A percentile compares a stretch with the other conserved stretches of the same genome.
Evolutionary conservation across 2,888 invertebrate species (phyloP).

Genomic region (Melanotus villosus): DNA sequence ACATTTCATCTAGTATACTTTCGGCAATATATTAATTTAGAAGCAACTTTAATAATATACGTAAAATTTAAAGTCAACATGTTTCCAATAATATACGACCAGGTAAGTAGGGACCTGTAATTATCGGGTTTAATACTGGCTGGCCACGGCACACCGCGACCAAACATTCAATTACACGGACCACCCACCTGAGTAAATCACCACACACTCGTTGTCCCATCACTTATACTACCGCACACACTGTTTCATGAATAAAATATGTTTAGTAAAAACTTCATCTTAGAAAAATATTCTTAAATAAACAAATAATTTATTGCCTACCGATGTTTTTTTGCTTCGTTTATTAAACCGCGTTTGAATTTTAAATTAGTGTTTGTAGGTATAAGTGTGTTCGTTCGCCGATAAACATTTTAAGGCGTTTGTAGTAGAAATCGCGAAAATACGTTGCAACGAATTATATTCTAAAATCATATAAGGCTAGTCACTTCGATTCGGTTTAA

Average conservation of each 20-base stretch:
- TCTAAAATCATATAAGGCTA: conserved; percentile 28
- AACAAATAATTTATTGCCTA: too few species aligned
- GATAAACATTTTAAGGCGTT: too few species aligned
- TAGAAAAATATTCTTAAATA: too few species aligned
- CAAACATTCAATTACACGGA: conserved; percentile 66
- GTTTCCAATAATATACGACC: conserved; percentile 61
- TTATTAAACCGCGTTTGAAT: too few species aligned
- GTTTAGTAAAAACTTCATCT: neutral
- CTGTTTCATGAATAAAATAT: conserved; percentile 11
- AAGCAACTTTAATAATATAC: conserved; percentile 56
- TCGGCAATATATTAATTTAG: conserved; percentile 58
- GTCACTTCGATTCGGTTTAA: conserved; percentile 48
- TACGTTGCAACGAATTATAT: conserved; percentile 42
- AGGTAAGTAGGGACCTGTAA: conserved; percentile 64
- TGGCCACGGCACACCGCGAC: conserved; percentile 58
- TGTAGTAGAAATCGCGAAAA: neutral
- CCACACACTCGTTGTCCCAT: conserved; percentile 55
- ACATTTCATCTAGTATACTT: neutral
- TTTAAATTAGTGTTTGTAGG: too few species aligned
- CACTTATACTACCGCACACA: conserved; percentile 44
- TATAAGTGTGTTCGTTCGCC: too few species aligned
- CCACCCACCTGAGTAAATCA: conserved; percentile 66
- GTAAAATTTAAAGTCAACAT: conserved; percentile 60
- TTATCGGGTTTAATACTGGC: conserved; percentile 63
- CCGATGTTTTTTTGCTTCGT: too few species aligned